Base-by-base conservation (phyloP, 2,888 invertebrate species). In the Ochropleura plecta region DNA sequence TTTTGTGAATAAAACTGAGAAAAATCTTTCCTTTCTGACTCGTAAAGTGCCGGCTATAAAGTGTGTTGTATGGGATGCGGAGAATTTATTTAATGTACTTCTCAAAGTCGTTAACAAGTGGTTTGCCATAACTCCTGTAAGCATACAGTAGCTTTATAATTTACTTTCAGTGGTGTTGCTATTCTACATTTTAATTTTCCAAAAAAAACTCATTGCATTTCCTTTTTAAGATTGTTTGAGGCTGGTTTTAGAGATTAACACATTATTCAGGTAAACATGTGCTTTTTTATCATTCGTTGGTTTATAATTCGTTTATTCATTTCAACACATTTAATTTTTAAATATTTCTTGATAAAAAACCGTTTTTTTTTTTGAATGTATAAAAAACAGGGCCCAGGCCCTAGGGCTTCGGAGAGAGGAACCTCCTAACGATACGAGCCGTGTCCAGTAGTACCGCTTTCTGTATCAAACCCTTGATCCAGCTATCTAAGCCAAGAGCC, bases 101-200 rank as follows among this genome's bases (percentile, higher is more conserved):
- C 51, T 44, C 42, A 30, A 65, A 69, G 64, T 53, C 59, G 57
- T 81, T 81, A 64, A 79, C 63, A 73, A 59, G 72, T 64, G 55
- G 64, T 75, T 79, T 69, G 59, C 59, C 40, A 70, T 81, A 72
- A 72, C 40, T 76, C 30, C 18, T 20, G 49, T 69, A 12, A 44
- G 18, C 60, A 49, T n/a, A 78, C 57, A n/a, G 69, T 20, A 46
- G 20, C 10, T 68, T 20, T 46, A 49, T 14, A 16, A 42, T 9
- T n/a, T 48, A n/a, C 71, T 46, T 46, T 53, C n/a, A 40, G 70
- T 5, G 14, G 5, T 30, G 44, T 70, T 71, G 44, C 8, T 51
- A 12, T 48, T 51, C 1, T n/a, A 14, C 3, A 30, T 30, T 46
- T 53, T 71, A 14, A 14, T 18, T 12, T 14, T n/a, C 3, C 7